Evolutionary conservation across 2,113 vertebrate species (phyloP).

Genomic region (Pterocles burchelli): DNA sequence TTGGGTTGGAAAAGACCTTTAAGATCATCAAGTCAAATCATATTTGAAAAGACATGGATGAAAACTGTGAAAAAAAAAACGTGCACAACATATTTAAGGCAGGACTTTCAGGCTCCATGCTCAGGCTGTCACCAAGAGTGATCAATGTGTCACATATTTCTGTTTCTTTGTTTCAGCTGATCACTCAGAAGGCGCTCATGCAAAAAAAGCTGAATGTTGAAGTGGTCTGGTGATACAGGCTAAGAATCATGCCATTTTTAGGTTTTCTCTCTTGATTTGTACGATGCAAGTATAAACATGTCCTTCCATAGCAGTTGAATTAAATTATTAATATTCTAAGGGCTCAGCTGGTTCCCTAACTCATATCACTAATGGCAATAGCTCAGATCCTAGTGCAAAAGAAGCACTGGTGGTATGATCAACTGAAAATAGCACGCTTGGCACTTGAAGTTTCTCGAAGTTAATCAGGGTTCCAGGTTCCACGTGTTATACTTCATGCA

Average conservation of each 20-base stretch:
- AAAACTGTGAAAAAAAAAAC: not conserved
- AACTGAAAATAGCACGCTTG: not conserved
- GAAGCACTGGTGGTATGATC: not conserved
- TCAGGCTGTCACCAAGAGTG: not conserved
- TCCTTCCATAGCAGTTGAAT: not conserved
- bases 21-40: accelerated
- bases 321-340: not conserved
- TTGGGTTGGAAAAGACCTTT: not conserved
- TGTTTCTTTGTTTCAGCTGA: slow-evolving; percentile 8
- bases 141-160: not conserved
- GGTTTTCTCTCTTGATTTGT: not conserved
- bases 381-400: not conserved
- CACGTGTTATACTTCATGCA: not conserved
- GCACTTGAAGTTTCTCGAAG: not conserved
- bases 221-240: not conserved
- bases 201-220: not conserved
- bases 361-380: not conserved
- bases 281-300: not conserved
- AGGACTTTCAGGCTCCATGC: not conserved
- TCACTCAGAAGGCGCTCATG: not conserved
- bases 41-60: not conserved
- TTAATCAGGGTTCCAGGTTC: not conserved
- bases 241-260: not conserved
- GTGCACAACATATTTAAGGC: not conserved
- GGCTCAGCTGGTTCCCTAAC: not conserved